phyloP scores from a whole-genome alignment of 2,797 vertebrate genomes.

The Manis pentadactyla region DNA sequence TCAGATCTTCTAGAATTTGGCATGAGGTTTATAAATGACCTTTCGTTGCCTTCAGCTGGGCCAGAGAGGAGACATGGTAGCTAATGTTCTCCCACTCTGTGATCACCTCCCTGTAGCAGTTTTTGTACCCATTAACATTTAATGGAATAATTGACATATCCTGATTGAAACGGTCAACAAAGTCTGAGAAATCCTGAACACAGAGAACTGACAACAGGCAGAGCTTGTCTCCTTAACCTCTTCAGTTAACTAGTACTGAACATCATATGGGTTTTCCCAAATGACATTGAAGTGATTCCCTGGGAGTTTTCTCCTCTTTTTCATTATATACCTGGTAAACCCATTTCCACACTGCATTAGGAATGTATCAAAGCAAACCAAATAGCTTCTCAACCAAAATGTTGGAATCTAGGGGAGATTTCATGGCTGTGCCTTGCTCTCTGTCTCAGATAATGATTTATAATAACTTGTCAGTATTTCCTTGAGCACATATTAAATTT shows the following conservation, averaged over 20 bases:
- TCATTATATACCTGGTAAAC: slow-evolving; percentile 77
- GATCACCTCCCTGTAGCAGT: not conserved
- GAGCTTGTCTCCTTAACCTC: slow-evolving; percentile 65
- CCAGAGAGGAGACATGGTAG: not conserved
- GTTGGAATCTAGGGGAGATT: slow-evolving; percentile 73
- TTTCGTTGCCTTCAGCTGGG: not conserved
- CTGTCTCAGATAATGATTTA: slow-evolving; percentile 61
- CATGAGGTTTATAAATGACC: not conserved
- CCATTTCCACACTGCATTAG: slow-evolving; percentile 83
- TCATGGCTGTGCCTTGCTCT: slow-evolving; percentile 49
- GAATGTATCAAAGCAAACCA: slow-evolving; percentile 80
- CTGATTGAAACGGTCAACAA: not conserved
- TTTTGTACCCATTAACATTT: not conserved
- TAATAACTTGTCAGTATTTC: slow-evolving; percentile 57
- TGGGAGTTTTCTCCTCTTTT: slow-evolving; percentile 58
- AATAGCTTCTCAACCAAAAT: slow-evolving; percentile 74
- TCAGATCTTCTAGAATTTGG: not conserved
- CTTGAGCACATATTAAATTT: slow-evolving; percentile 64
- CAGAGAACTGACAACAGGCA: not conserved
- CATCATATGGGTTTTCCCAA: slow-evolving; percentile 72
- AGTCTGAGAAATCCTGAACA: not conserved
- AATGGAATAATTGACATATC: not conserved
- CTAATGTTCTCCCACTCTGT: not conserved
- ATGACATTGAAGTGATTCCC: slow-evolving; percentile 63
- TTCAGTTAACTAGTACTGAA: slow-evolving; percentile 45